Evolutionary conservation across 92 coral and sea anemone genomes (phyloP), one percentile per base, ranked within the genome.

Genomic region (Pocillopora meandrina): DNA sequence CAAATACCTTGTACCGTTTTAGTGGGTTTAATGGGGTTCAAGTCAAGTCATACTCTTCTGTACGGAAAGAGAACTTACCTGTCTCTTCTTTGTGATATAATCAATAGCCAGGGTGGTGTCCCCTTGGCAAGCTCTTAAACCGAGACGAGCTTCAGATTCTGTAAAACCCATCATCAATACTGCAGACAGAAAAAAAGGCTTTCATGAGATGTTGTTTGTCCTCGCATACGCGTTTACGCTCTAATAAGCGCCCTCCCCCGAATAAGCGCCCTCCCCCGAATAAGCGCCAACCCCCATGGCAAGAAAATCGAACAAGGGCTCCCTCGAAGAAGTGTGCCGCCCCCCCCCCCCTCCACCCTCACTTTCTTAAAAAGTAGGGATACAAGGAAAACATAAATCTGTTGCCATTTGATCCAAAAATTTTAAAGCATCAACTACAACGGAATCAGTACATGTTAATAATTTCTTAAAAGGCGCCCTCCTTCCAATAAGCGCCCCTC

Each of bases 161-260:
- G 90, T 74, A 79, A 95, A 95, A 2, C 98, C 98, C 97, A 95
- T 95, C 17, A 93, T 75, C 78, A 88, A 82, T 90, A 95, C 98
- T 95, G 71, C 19, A 70, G 77, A 74, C 15, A 21, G 23, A 31
- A 89, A 61, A 75, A 3, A 60, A 78, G 8, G 5, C 52, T 42
- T 42, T 42, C 8, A 42, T 26, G 1, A 26, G 26, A 1, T 26
- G 26, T 26, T 26, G 26, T 26, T 26, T 26, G 26, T 26, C 26
- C 26, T 26, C 26, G 26, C 26, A 26, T 26, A 26, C 0, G 26
- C 26, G 26, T 26, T 26, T 26, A 26, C 26, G 26, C 26, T 26
- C 26, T 26, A 26, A 26, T 26, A 26, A 26, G 26, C 26, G 26
- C 26, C 26, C 26, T 26, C 26, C 26, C 26, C 26, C 26, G 26